These are phyloP conservation scores for Coregonus ussuriensis DNA, from an alignment of 2,797 vertebrate genomes.

Conservation along the genomic window DNA sequence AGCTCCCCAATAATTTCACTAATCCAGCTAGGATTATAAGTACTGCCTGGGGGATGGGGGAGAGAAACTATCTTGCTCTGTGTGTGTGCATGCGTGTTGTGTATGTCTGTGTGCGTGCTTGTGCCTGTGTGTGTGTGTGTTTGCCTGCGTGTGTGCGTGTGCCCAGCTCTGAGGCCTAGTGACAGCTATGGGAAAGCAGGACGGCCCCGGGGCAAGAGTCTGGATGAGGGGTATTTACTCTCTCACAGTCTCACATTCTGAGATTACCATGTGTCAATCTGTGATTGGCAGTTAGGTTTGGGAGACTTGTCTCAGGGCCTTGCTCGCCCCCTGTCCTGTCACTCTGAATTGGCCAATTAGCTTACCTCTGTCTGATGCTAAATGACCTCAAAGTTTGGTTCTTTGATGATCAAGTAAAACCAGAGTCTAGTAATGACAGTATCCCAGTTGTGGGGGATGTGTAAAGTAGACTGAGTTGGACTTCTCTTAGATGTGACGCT, in stretches of 20 bases:
- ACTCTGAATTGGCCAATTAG: constrained; percentile 17
- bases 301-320: neutral
- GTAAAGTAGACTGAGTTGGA: neutral
- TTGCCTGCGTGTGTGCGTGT: neutral
- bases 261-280: neutral
- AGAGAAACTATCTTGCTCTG: too few species aligned
- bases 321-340: neutral
- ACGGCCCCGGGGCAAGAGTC: too few species aligned
- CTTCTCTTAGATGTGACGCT: neutral
- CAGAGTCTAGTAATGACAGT: neutral
- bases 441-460: too few species aligned
- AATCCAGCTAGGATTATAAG: constrained; percentile 14
- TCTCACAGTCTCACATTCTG: neutral
- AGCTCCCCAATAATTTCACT: constrained; percentile 13
- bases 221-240: too few species aligned
- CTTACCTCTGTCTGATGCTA: constrained; percentile 15
- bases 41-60: neutral
- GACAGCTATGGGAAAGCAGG: constrained; percentile 3
- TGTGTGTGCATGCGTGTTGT: neutral
- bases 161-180: neutral
- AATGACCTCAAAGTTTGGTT: constrained; percentile 1
- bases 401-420: constrained; percentile 1
- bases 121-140: neutral
- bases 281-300: neutral
- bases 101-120: neutral